Base-by-base conservation (phyloP, 2,797 vertebrate species). In the Eulemur mongoz region DNA sequence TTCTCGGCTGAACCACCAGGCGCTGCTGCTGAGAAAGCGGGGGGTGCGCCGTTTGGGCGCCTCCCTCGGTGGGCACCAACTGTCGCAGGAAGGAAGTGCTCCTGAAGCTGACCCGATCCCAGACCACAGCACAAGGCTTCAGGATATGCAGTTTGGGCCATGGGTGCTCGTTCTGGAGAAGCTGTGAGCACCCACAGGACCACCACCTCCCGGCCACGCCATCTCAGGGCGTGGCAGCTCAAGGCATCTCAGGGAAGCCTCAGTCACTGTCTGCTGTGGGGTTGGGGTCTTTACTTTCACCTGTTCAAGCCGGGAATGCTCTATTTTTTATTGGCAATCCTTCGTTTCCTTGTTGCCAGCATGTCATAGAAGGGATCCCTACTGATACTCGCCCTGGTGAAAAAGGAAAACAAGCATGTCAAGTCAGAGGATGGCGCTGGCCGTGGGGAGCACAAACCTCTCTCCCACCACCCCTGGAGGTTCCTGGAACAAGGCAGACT, bases 361-460 rank as follows among this genome's bases (percentile, higher is more conserved):
- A 99, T 99, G 98, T 99, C 99, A 18, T 99, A 99, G 98, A 99
- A 99, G 43, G 99, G 99, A 97, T 99, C 99, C 98, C 99, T 99
- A 98, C 99, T 99, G 99, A 99, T 99, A 98, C 99, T 99, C 4
- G 99, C 99, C 98, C 99, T 99, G 98, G 40, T 93, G 80, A 84
- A 32, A 20, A 67, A 70, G 27, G 18, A 32, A 48, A 23, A 48
- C 52, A 40, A 35, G 27, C 67, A 40, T 11, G 65, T 45, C 3
- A 87, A 27, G 88, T 7, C n/a, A 4, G 8, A 65, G 25, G 52
- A 72, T 22, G 35, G 65, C 35, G n/a, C 76, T 54, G 57, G 8
- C 38, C 6, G 7, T 20, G 22, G 15, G 23, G 50, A 35, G 7
- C 65, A 30, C 25, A 8, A 18, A 76, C 52, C 65, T 9, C 59